Evolutionary conservation across 2,113 vertebrate genomes (phyloP), one percentile per base, ranked within the genome.

Genomic region (Baryphthengus martii): DNA sequence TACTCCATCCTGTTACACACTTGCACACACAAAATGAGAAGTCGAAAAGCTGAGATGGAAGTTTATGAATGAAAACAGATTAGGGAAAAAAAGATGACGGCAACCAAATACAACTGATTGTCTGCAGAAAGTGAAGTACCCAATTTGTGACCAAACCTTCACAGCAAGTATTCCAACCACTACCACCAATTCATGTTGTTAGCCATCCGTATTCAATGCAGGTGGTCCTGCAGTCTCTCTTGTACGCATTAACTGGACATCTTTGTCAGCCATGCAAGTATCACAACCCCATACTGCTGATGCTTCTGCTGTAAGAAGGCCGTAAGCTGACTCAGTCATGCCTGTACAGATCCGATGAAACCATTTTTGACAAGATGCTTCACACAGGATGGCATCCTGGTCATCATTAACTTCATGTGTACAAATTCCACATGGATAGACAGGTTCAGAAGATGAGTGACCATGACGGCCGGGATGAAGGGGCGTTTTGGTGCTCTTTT

Each of bases 281-380:
- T 99, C 98, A 56, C 98, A 99, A 65, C 98, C 98, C 98, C 98
- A 99, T 3, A 99, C 98, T 1, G 98, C 98, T 1, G 98, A 97
- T 0, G 97, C 96, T 94, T 99, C 98, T 4, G 98, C 98, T 2
- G 98, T 99, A 8, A 99, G 97, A 18, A 99, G 97, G 49, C 98
- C 98, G 4, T 99, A 98, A 9, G 98, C 98, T 3, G 98, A 98
- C 94, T 99, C 98, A 1, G 98, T 99, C 98, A 99, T 98, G n/a
- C 98, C 98, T 0, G 98, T 99, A 55, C 98, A 99, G 78, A 98
- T 73, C 29, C 98, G 98, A 71, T 99, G 98, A 88, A 99, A 99
- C 98, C 98, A 99, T 24, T 98, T 98, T 73, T 98, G 98, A 90
- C 98, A 99, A 13, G 98, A 98, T 21, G 98, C 98, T 93, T 99